These are phyloP conservation scores for Idaea dimidiata DNA, from an alignment of 2,888 invertebrate genomes.

Conservation along the genomic window DNA sequence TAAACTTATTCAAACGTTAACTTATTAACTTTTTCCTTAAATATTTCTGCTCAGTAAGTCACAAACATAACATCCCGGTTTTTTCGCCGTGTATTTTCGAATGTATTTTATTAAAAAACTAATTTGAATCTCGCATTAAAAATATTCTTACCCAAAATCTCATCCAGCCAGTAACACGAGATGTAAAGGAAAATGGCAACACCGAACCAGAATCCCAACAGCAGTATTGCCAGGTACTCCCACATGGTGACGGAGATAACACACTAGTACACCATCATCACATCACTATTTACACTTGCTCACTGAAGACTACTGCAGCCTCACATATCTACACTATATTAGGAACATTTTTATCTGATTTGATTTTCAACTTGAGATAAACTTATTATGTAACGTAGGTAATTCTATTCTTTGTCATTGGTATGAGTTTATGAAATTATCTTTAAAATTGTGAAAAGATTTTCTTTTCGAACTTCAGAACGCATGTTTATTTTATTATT, in stretches of 20 bases:
- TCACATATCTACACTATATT: constrained; percentile 5
- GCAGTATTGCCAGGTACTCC: constrained; percentile 68
- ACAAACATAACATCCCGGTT: too few relatives aligned
- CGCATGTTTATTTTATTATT: too few relatives aligned
- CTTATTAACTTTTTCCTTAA: too few relatives aligned
- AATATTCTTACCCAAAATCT: constrained; percentile 80
- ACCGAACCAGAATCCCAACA: constrained; percentile 75
- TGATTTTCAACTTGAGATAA: constrained; percentile 17
- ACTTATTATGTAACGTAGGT: background rate
- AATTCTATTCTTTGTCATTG: background rate
- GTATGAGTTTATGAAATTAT: constrained; percentile 13
- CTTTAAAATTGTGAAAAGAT: constrained; percentile 6
- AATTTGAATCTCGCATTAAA: constrained; percentile 6
- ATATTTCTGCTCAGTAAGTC: too few relatives aligned
- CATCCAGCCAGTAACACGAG: constrained; percentile 81
- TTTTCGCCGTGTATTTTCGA: too few relatives aligned
- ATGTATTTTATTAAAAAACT: too few relatives aligned
- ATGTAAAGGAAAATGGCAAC: constrained; percentile 75
- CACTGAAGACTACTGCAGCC: background rate
- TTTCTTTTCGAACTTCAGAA: too few relatives aligned
- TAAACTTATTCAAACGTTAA: too few relatives aligned
- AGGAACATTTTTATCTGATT: constrained; percentile 13
- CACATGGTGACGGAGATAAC: constrained; percentile 48
- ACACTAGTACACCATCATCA: constrained; percentile 34
- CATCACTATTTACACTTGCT: constrained; percentile 23